phyloP scores from a whole-genome alignment of 2,888 invertebrate genomes.

The Tineola bisselliella region DNA sequence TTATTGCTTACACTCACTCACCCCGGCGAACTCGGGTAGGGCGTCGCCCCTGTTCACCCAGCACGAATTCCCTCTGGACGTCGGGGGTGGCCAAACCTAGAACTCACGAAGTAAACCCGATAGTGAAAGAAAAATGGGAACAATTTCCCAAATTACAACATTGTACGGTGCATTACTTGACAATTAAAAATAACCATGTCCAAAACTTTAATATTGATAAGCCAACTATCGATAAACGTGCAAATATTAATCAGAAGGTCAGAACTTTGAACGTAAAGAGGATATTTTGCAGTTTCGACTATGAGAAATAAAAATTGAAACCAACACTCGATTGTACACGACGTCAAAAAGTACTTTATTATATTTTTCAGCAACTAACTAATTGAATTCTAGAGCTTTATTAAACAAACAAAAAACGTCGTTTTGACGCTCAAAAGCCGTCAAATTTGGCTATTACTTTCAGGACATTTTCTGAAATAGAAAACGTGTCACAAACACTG shows the following conservation, averaged over 20 bases:
- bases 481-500: neutral
- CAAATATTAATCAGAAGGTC: neutral
- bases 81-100: slow-evolving; percentile 33
- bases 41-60: slow-evolving; percentile 15
- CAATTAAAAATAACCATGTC: too few relatives aligned
- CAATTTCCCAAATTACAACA: neutral
- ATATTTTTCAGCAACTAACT: neutral
- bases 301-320: neutral
- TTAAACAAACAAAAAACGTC: neutral
- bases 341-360: neutral
- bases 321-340: neutral
- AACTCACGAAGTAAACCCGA: neutral
- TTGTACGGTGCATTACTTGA: too few relatives aligned
- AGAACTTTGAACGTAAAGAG: neutral
- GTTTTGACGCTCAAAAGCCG: neutral
- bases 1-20: slow-evolving; percentile 24
- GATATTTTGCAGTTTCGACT: neutral
- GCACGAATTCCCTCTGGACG: slow-evolving; percentile 21
- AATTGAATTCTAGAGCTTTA: neutral
- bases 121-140: neutral
- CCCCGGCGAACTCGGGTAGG: slow-evolving; percentile 18
- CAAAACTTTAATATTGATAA: too few relatives aligned
- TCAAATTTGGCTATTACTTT: neutral
- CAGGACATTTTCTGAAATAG: neutral
- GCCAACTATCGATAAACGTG: too few relatives aligned